phyloP scores from a whole-genome alignment of 2,888 invertebrate genomes.

The Junonia oenone region DNA sequence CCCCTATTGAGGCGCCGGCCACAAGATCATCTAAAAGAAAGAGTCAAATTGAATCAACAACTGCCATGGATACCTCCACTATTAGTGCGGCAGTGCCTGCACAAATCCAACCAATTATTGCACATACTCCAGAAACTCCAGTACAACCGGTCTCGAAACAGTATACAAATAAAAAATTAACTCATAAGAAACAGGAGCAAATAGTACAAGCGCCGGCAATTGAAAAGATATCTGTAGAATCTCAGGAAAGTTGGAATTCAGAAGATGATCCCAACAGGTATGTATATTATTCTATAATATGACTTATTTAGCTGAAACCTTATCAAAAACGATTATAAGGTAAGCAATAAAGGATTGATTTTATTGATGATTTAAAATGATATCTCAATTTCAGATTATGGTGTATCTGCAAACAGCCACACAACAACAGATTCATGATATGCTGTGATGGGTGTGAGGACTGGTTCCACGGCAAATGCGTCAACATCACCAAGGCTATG shows the following conservation, averaged over 20 bases:
- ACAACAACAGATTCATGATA: constrained; percentile 98
- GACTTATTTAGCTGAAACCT: neutral
- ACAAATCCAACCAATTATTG: constrained; percentile 30
- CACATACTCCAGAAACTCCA: constrained; percentile 51
- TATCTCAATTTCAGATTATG: constrained; percentile 81
- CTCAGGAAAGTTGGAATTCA: constrained; percentile 85
- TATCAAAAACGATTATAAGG: neutral
- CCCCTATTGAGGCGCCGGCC: constrained; percentile 90
- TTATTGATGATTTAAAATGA: neutral
- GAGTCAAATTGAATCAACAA: constrained; percentile 58
- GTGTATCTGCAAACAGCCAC: constrained; percentile 97
- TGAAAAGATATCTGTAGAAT: constrained; percentile 74
- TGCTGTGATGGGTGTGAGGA: constrained; percentile 97
- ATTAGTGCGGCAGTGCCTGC: constrained; percentile 34
- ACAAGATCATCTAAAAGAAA: constrained; percentile 86
- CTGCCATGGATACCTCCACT: constrained; percentile 5
- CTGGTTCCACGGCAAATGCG: constrained; percentile 99
- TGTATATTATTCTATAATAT: too few relatives aligned
- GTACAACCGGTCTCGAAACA: constrained; percentile 54
- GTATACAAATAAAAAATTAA: constrained; percentile 58
- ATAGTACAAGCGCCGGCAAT: constrained; percentile 36
- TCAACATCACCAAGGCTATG: constrained; percentile 94
- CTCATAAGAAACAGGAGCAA: constrained; percentile 50
- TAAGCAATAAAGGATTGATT: neutral
- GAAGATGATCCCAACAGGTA: constrained; percentile 94